A percentile compares a stretch with the other conserved stretches of the same genome.
These are phyloP conservation scores for Pelochelys cantorii DNA, from an alignment of 2,797 vertebrate genomes.

Conservation along the genomic window DNA sequence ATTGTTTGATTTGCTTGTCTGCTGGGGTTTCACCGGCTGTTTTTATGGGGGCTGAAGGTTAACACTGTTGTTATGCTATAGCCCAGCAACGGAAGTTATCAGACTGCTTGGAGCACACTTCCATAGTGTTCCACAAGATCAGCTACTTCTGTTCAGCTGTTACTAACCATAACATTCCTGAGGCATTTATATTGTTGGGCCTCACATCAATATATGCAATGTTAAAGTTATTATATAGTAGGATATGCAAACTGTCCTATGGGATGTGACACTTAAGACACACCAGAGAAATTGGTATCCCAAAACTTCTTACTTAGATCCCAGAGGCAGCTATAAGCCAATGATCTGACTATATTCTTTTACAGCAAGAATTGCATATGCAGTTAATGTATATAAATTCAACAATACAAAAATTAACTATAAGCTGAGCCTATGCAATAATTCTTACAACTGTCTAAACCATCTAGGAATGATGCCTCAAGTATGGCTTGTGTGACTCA, in stretches of 20 bases:
- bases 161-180: too few relatives aligned
- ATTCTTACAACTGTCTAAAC: constrained; percentile 25
- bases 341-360: neutral
- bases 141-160: neutral
- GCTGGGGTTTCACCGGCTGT: neutral
- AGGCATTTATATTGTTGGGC: neutral
- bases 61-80: neutral
- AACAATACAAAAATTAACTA: constrained; percentile 37
- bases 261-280: neutral
- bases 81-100: neutral
- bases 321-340: neutral
- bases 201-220: neutral
- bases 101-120: neutral
- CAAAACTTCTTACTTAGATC: neutral
- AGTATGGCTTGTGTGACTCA: neutral
- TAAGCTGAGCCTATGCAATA: neutral
- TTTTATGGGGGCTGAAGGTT: neutral
- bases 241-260: neutral
- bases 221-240: neutral
- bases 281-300: neutral
- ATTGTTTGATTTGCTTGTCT: neutral
- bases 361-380: neutral
- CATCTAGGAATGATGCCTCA: neutral
- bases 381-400: constrained; percentile 24
- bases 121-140: neutral